phyloP scores from a whole-genome alignment of 2,113 vertebrate species.

The Sialia sialis region DNA sequence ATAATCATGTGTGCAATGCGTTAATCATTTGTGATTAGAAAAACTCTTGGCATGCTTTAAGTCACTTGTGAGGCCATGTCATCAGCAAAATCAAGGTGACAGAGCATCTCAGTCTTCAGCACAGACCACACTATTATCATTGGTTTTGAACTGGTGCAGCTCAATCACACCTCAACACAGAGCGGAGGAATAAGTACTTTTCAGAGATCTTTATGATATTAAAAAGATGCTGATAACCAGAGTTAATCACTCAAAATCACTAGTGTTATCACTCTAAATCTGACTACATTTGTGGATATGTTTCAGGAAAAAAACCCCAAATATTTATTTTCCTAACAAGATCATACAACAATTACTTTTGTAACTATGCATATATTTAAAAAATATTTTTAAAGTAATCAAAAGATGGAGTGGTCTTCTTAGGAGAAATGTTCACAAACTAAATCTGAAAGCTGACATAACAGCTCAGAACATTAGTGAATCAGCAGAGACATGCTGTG shows the following conservation, averaged over 20 bases:
- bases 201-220: background rate
- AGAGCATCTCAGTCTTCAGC: background rate
- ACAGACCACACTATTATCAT: background rate
- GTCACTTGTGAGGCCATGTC: background rate
- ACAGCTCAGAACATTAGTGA: conserved; percentile 37
- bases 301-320: background rate
- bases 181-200: background rate
- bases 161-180: background rate
- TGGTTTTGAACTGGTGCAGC: background rate
- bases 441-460: conserved; percentile 1
- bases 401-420: background rate
- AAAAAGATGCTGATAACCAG: background rate
- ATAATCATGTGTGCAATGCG: background rate
- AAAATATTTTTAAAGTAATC: background rate
- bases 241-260: background rate
- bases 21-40: background rate
- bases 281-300: background rate
- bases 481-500: conserved; percentile 44
- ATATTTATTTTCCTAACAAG: background rate
- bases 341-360: background rate
- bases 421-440: conserved; percentile 1
- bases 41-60: background rate
- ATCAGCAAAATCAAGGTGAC: background rate
- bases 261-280: background rate
- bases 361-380: background rate